Evolutionary conservation across 1,140 invertebrate species (phyloP), one percentile per base, ranked within the genome.

Genomic region (Penaeus vannamei): DNA sequence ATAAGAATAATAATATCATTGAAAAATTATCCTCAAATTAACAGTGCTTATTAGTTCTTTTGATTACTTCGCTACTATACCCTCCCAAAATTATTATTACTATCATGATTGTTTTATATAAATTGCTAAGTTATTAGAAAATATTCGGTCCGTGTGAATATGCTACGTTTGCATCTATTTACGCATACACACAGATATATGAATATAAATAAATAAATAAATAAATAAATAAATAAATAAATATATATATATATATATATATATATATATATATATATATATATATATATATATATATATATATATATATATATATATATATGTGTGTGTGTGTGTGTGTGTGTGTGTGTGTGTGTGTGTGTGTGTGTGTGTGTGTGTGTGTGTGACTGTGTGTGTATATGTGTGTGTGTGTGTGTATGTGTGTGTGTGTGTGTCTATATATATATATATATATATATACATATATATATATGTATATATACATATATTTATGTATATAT

Each of bases 131-230:
- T n/a, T n/a, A n/a, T n/a, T n/a, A n/a, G n/a, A n/a, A n/a, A n/a
- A n/a, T n/a, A n/a, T n/a, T n/a, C n/a, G n/a, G n/a, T n/a, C n/a
- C 20, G 20, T 69, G 20, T 69, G 20, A 17, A 69, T 69, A 69
- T 69, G 20, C 20, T 69, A 66, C 14, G 14, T 72, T 22, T 72
- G n/a, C n/a, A 72, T 72, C 17, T 72, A 72, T 72, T 22, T 72
- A 72, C n/a, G n/a, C n/a, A 72, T 66, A 66, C 14, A 66, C n/a
- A 72, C n/a, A 72, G 17, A 72, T 72, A 72, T 72, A 72, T 72
- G n/a, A 22, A 72, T 72, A 72, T 72, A 72, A 22, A 72, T 72
- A 72, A 22, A 72, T 72, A 72, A 22, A 72, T 72, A n/a, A 22
- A 72, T 72, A 72, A 22, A 72, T 72, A 72, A 12, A 72, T n/a